Conservation (phyloP, 2,888 invertebrate species). For the Polymixis lichenea region DNA sequence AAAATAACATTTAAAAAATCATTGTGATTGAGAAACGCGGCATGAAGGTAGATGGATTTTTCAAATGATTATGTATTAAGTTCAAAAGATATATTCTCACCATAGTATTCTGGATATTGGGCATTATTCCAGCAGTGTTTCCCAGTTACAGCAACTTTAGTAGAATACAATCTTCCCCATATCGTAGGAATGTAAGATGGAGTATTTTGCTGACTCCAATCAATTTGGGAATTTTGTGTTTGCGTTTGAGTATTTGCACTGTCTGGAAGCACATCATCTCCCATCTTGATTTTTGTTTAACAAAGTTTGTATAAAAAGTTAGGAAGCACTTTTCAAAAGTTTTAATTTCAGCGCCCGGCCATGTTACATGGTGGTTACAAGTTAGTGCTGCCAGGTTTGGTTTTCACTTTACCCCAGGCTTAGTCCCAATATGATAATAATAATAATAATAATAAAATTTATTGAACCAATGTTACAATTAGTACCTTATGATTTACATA, state of each 20-base stretch:
- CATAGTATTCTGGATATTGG: constrained; percentile 81
- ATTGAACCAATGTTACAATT: too few species aligned
- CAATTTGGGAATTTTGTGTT: constrained; percentile 86
- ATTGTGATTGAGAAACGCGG: neutral
- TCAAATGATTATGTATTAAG: neutral
- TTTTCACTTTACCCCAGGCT: too few species aligned
- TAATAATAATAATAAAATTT: too few species aligned
- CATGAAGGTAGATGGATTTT: constrained; percentile 33
- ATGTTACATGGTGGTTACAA: too few species aligned
- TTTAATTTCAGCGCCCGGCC: constrained; percentile 58
- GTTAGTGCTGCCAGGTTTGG: too few species aligned
- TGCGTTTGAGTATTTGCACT: constrained; percentile 86
- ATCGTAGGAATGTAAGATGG: constrained; percentile 83
- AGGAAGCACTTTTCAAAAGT: constrained; percentile 36
- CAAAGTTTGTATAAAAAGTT: constrained; percentile 36
- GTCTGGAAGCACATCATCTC: constrained; percentile 76
- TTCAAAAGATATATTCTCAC: constrained; percentile 69
- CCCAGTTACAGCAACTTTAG: constrained; percentile 77
- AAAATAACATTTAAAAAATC: neutral
- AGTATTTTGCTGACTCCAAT: constrained; percentile 86
- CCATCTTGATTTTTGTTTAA: constrained; percentile 73
- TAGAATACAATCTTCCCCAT: constrained; percentile 90
- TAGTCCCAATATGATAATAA: too few species aligned
- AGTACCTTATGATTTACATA: too few species aligned
- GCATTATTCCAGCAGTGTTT: constrained; percentile 80